Conservation (phyloP, 2,797 vertebrate genomes). For the Myoxocephalus aenaeus region DNA sequence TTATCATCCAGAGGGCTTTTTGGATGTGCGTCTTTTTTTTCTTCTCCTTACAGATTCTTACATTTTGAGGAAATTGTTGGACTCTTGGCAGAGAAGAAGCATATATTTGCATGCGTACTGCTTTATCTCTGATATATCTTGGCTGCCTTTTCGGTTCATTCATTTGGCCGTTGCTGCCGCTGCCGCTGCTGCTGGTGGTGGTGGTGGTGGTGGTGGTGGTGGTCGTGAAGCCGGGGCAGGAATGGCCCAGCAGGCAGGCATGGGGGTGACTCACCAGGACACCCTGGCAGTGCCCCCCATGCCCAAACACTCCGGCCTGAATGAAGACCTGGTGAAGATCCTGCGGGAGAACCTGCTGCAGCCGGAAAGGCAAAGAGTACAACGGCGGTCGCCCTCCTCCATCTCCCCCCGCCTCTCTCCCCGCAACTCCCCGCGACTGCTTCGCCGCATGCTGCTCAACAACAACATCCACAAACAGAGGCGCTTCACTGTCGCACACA, state of each 20-base stretch:
- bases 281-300: slow-evolving; percentile 91
- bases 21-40: slow-evolving; percentile 14
- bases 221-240: slow-evolving; percentile 69
- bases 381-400: slow-evolving; percentile 89
- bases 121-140: slow-evolving; percentile 25
- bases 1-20: slow-evolving; percentile 42
- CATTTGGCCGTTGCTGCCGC: slow-evolving; percentile 32
- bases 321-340: slow-evolving; percentile 97
- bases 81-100: slow-evolving; percentile 35
- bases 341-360: slow-evolving; percentile 97
- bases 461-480: slow-evolving; percentile 96
- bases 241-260: slow-evolving; percentile 93
- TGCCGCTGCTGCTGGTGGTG: slow-evolving; percentile 35
- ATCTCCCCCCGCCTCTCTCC: slow-evolving; percentile 93
- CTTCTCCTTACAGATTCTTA: slow-evolving; percentile 8
- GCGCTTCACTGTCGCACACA: slow-evolving; percentile 98
- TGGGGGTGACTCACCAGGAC: slow-evolving; percentile 87
- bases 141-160: slow-evolving; percentile 31
- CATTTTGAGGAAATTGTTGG: slow-evolving; percentile 32
- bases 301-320: slow-evolving; percentile 93
- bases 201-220: slow-evolving; percentile 22
- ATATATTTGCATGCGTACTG: neutral
- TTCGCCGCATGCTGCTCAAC: slow-evolving; percentile 95
- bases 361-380: slow-evolving; percentile 89
- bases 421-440: slow-evolving; percentile 95